These are phyloP conservation scores for Agriopis aurantiaria DNA, from an alignment of 2,888 invertebrate species.

Conservation along the genomic window DNA sequence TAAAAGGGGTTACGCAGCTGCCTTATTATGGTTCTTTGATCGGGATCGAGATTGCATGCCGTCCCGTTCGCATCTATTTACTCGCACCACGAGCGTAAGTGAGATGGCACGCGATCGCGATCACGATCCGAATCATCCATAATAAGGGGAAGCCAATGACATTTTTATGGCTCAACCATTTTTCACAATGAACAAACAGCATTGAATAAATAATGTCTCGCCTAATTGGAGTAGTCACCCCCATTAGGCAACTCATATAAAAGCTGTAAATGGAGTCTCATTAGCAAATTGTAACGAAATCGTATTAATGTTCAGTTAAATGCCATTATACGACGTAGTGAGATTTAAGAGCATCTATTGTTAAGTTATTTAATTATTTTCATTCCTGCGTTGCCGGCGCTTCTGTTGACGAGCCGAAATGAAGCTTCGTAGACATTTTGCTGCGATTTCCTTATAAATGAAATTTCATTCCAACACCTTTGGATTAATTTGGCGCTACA, in stretches of 20 bases:
- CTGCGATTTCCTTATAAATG: not conserved
- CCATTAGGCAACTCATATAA: not conserved
- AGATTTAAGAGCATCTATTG: not conserved
- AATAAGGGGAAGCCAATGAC: not conserved
- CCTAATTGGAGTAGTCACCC: not conserved
- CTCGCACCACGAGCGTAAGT: too few relatives aligned
- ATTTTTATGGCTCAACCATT: not conserved
- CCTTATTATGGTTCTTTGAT: too few relatives aligned
- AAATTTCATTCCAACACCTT: not conserved
- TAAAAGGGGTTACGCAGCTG: too few relatives aligned
- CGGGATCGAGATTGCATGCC: too few relatives aligned
- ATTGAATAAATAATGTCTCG: not conserved
- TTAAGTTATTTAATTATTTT: slow-evolving; percentile 8
- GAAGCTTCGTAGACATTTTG: slow-evolving; percentile 2
- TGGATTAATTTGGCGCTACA: not conserved
- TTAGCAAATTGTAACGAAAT: not conserved
- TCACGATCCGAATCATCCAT: too few relatives aligned
- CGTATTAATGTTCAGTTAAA: not conserved
- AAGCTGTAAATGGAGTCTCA: not conserved
- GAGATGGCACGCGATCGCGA: too few relatives aligned
- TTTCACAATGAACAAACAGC: not conserved
- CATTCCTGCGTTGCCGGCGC: not conserved
- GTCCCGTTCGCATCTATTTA: too few relatives aligned
- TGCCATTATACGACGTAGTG: not conserved
- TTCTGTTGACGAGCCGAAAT: not conserved